phyloP scores from a whole-genome alignment of 2,797 vertebrate species.

The Propithecus perrieri region DNA sequence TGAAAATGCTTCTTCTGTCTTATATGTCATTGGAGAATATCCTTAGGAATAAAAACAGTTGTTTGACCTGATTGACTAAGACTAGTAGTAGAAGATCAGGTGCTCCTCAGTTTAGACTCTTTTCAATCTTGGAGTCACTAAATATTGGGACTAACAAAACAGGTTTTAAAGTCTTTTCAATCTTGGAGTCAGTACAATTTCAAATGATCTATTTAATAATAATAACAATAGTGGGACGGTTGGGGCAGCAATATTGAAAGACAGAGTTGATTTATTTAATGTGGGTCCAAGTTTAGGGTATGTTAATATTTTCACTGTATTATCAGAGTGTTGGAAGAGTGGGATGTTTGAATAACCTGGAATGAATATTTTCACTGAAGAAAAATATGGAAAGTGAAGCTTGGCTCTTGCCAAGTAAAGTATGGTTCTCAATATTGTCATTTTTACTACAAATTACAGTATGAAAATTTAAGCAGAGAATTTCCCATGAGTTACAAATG shows the following conservation, averaged over 20 bases:
- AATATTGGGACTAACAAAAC: not conserved
- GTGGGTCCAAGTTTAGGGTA: not conserved
- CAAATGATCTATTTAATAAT: not conserved
- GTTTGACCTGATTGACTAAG: not conserved
- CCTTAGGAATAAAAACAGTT: not conserved
- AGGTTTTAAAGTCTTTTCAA: not conserved
- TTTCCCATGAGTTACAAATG: not conserved
- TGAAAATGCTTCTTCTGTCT: not conserved
- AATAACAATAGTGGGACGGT: not conserved
- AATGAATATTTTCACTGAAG: not conserved
- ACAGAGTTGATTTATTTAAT: not conserved
- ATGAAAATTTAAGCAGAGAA: slow-evolving; percentile 35
- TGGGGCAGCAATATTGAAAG: not conserved
- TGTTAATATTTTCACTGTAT: slow-evolving; percentile 6
- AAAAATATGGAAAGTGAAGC: not conserved
- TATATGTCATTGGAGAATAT: not conserved
- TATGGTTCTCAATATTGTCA: not conserved
- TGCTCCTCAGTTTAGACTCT: not conserved
- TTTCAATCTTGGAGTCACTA: not conserved
- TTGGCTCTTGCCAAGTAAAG: not conserved
- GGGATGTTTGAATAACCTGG: not conserved
- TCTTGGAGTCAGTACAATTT: not conserved
- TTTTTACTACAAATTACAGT: slow-evolving; percentile 34
- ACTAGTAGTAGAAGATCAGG: not conserved
- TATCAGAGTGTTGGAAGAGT: not conserved